These are phyloP conservation scores for Pocillopora meandrina DNA, from an alignment of 92 coral and sea anemone genomes.

Conservation along the genomic window DNA sequence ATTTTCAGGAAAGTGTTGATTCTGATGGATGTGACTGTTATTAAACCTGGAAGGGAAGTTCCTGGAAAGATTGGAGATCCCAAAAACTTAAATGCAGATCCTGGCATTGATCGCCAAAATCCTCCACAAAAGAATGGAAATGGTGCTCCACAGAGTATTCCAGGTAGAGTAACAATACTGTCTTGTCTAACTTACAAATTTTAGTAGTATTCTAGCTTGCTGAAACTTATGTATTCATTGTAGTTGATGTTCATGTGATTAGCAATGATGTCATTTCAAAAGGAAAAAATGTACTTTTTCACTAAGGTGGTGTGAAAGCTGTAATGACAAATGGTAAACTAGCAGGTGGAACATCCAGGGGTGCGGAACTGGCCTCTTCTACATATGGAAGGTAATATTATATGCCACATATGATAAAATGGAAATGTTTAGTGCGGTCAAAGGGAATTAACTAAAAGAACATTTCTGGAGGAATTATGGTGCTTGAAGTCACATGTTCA, in stretches of 20 bases:
- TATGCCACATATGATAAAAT: too few relatives aligned
- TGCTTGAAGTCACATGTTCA: too few relatives aligned
- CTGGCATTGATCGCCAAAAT: conserved; percentile 37
- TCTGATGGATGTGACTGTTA: conserved; percentile 72
- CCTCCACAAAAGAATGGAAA: conserved; percentile 57
- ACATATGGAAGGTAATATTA: conserved; percentile 34
- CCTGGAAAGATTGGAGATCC: conserved; percentile 91
- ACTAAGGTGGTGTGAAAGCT: background rate
- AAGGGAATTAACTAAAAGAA: too few relatives aligned
- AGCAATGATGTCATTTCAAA: background rate
- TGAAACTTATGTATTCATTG: background rate
- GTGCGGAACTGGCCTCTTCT: conserved; percentile 45
- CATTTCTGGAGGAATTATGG: too few relatives aligned
- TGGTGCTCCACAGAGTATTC: background rate
- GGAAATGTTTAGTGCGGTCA: too few relatives aligned
- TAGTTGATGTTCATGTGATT: too few relatives aligned
- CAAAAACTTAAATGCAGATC: conserved; percentile 41
- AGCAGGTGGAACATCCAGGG: conserved; percentile 27
- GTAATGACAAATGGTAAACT: background rate
- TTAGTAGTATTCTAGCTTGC: background rate
- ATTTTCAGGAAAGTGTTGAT: conserved; percentile 84
- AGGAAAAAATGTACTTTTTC: too few relatives aligned
- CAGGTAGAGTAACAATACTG: background rate
- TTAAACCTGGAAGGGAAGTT: conserved; percentile 76
- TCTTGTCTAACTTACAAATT: background rate